Evolutionary conservation across 2,888 invertebrate species (phyloP), one percentile per base, ranked within the genome.

Genomic region (Marronus borbonicus): DNA sequence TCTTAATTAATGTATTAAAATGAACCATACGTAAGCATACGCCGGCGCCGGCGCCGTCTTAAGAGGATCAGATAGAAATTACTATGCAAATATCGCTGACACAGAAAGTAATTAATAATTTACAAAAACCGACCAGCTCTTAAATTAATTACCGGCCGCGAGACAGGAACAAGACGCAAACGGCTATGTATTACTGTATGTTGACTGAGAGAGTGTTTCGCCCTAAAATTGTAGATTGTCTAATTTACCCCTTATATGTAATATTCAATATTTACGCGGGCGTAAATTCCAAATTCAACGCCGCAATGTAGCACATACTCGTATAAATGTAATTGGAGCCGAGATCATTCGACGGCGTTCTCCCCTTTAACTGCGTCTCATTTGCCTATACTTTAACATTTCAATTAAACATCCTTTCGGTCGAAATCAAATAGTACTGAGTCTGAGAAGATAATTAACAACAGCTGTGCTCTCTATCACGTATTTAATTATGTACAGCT

Each of bases 361-460:
- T 28, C 68, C 31, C 68, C 50, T 14, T 68, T 24, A 28, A 12
- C 50, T 14, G 17, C 44, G 2, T 49, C 44, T 49, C 44, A 39
- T 49, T 68, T 68, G 68, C 68, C 50, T 68, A 31, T 62, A 62
- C 62, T 68, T 68, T 72, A 72, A 72, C 72, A 58, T 72, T 70
- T 72, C 72, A 72, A 72, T 72, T 72, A 72, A 72, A 60, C 58
- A 58, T 72, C 72, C 72, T 58, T 60, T 72, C 58, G 36, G 72
- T 58, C 58, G 58, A 72, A 36, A 58, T 55, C 58, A 50, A 68
- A 31, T 68, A 50, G 49, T 24, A 68, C 24, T 50, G 58, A 17
- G 17, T 39, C 58, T 58, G 4, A 20, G 72, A 39, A 58, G 55
- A 58, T 72, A 72, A 72, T 72, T 72, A 72, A 72, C 72, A 72